These are phyloP conservation scores for Apis cerana DNA, from an alignment of 1,140 invertebrate species.

Conservation along the genomic window DNA sequence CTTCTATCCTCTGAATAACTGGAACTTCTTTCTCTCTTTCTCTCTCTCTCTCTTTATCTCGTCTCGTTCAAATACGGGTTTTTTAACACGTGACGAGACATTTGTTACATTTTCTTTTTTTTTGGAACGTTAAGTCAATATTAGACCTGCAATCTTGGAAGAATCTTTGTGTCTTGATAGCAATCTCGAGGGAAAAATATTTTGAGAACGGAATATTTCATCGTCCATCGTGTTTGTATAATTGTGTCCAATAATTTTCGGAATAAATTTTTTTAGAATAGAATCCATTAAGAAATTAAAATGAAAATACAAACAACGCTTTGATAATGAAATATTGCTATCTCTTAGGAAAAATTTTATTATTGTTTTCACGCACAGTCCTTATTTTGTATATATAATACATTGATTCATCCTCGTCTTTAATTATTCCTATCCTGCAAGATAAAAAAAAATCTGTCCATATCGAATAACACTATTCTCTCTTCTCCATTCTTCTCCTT, in stretches of 20 bases:
- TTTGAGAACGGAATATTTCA: not conserved
- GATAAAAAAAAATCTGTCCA: too few species aligned
- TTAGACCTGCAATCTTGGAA: not conserved
- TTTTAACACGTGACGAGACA: constrained; percentile 20
- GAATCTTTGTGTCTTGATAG: not conserved
- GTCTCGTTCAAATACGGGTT: not conserved
- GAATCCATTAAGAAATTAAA: too few species aligned
- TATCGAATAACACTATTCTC: too few species aligned
- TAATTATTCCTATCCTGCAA: not conserved
- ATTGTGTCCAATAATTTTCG: too few species aligned
- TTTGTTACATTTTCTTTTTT: not conserved
- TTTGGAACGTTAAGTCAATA: not conserved
- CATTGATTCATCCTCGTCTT: not conserved
- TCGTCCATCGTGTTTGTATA: too few species aligned
- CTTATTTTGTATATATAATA: too few species aligned
- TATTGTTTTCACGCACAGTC: too few species aligned
- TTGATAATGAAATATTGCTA: too few species aligned
- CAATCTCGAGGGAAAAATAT: not conserved
- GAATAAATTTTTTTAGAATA: too few species aligned
- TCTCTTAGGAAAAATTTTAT: too few species aligned
- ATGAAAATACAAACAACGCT: too few species aligned
- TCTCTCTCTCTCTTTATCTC: not conserved
- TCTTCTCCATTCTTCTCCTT: not conserved
- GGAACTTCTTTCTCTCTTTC: not conserved
- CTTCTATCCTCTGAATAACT: constrained; percentile 25